Percentiles rank a stretch among this genome's conserved stretches.
Evolutionary conservation across 2,113 vertebrate genomes (phyloP).

Genomic region (Perccottus glenii): DNA sequence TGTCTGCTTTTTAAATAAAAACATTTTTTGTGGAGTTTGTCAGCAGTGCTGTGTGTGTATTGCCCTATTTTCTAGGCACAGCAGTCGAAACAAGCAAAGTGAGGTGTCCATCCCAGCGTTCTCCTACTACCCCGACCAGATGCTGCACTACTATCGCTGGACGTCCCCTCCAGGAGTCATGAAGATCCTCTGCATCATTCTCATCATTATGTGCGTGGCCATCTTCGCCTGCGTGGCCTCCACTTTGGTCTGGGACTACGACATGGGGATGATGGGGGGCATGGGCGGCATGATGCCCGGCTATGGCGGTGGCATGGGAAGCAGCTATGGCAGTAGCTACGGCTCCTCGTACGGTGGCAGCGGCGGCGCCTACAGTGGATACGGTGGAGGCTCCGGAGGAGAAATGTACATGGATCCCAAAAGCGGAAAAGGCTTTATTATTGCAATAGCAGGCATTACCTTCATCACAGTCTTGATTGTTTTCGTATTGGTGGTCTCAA

Average conservation of each 20-base stretch:
- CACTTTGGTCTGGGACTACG: conserved; percentile 87
- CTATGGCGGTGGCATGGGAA: conserved; percentile 15
- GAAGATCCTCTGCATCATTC: conserved; percentile 86
- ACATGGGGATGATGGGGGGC: conserved; percentile 75
- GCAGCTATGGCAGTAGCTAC: conserved; percentile 21
- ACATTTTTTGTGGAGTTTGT: too few species aligned
- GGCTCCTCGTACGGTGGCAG: conserved; percentile 22
- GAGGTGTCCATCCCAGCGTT: conserved; percentile 80
- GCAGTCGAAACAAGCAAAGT: conserved; percentile 79
- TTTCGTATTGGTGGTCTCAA: conserved; percentile 84
- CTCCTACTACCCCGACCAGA: conserved; percentile 83
- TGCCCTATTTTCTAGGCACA: conserved; percentile 72
- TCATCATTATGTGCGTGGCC: conserved; percentile 87
- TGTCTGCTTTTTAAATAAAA: too few species aligned
- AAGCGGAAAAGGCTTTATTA: conserved; percentile 87
- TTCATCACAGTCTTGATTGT: conserved; percentile 84
- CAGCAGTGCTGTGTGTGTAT: neutral
- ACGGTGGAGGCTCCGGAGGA: conserved; percentile 42
- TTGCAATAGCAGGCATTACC: conserved; percentile 84
- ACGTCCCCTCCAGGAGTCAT: conserved; percentile 90
- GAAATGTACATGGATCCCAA: conserved; percentile 80
- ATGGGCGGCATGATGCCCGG: conserved; percentile 43
- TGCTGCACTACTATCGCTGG: conserved; percentile 88
- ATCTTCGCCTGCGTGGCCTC: conserved; percentile 92
- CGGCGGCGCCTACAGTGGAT: conserved; percentile 54